These are phyloP conservation scores for Pangasius sanitwongsei DNA, from an alignment of 2,797 vertebrate genomes.

Conservation along the genomic window DNA sequence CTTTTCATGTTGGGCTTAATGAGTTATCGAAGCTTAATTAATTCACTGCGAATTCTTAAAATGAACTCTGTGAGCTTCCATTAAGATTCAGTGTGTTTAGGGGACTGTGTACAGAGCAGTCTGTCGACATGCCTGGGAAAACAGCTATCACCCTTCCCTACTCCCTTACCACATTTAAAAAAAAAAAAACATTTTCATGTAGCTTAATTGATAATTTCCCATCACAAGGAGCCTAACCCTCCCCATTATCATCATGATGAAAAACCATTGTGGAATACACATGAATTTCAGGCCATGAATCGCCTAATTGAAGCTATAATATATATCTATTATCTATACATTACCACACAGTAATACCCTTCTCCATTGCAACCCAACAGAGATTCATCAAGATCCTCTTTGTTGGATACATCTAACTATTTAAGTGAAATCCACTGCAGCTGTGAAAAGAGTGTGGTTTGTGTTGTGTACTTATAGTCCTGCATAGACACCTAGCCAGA, in stretches of 20 bases:
- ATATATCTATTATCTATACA: conserved; percentile 25
- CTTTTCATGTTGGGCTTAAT: conserved; percentile 55
- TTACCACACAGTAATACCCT: conserved; percentile 43
- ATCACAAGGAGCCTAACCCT: conserved; percentile 40
- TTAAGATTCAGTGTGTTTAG: conserved; percentile 38
- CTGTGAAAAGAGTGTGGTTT: not conserved
- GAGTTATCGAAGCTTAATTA: conserved; percentile 67
- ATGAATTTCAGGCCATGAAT: conserved; percentile 1
- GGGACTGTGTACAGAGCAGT: conserved; percentile 58
- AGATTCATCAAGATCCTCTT: conserved; percentile 33
- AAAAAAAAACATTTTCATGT: not conserved
- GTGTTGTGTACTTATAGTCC: not conserved
- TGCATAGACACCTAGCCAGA: not conserved
- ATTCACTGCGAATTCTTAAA: conserved; percentile 56
- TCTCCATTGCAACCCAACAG: conserved; percentile 33
- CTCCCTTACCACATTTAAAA: not conserved
- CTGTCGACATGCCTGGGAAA: conserved; percentile 54
- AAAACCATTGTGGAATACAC: conserved; percentile 50
- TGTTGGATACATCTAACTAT: not conserved
- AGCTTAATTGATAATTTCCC: conserved; percentile 60
- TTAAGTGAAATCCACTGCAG: conserved; percentile 28
- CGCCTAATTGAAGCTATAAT: conserved; percentile 33
- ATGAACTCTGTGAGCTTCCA: conserved; percentile 55
- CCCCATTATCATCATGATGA: conserved; percentile 44
- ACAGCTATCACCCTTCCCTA: conserved; percentile 39